Evolutionary conservation across 2,113 vertebrate species (phyloP).

Genomic region (Herpailurus yagouaroundi): DNA sequence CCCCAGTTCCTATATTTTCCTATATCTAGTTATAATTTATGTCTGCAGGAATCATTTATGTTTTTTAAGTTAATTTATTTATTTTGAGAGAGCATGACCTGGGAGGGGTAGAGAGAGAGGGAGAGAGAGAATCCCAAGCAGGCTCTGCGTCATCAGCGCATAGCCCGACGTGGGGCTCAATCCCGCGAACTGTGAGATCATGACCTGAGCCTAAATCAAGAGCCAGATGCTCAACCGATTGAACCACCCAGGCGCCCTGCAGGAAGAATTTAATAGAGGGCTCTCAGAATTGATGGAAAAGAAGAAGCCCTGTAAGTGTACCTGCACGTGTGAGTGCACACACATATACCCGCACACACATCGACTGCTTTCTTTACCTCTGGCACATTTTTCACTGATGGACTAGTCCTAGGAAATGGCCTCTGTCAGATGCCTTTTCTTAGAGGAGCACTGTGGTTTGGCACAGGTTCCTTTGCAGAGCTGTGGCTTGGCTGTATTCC

Average conservation of each 20-base stretch:
- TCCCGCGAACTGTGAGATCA: too few relatives aligned
- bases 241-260: neutral
- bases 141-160: fast-evolving
- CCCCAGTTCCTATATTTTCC: neutral
- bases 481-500: neutral
- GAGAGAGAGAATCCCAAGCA: too few relatives aligned
- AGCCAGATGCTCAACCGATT: too few relatives aligned
- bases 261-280: neutral
- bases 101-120: too few relatives aligned
- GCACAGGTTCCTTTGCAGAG: neutral
- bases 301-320: neutral
- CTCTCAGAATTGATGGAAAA: neutral
- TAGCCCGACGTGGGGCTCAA: too few relatives aligned
- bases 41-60: neutral
- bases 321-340: fast-evolving
- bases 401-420: neutral
- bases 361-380: neutral
- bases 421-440: neutral
- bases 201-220: too few relatives aligned
- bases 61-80: too few relatives aligned
- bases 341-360: neutral
- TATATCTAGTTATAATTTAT: neutral
- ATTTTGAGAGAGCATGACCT: too few relatives aligned
- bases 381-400: neutral
- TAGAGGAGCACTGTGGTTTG: neutral